Evolutionary conservation across 2,888 invertebrate species (phyloP).

Genomic region (Pandemis corylana): DNA sequence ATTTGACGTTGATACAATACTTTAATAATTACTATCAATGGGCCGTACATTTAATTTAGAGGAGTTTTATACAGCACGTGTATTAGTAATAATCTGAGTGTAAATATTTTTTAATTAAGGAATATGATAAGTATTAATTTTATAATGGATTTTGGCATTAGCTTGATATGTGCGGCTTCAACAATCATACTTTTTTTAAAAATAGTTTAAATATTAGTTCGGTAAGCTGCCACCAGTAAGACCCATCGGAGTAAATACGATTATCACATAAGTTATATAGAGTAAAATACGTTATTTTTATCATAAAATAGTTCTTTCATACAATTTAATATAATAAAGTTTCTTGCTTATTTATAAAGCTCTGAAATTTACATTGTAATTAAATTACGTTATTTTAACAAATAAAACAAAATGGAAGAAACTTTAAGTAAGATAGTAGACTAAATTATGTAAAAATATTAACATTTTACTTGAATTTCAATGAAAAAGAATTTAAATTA

Average conservation of each 20-base stretch:
- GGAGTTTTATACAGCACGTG: conserved; percentile 10
- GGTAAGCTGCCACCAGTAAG: neutral
- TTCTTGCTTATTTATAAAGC: conserved; percentile 36
- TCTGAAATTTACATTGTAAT: conserved; percentile 8
- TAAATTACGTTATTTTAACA: neutral
- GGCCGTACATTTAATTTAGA: conserved; percentile 28
- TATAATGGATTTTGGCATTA: neutral
- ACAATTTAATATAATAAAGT: conserved; percentile 11
- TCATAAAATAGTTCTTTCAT: conserved; percentile 28
- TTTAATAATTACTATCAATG: conserved; percentile 36
- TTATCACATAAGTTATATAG: conserved; percentile 17
- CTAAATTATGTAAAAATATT: no score
- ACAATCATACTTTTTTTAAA: no score
- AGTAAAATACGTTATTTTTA: conserved; percentile 11
- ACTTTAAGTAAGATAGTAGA: neutral
- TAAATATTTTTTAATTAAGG: neutral
- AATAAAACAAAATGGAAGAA: neutral
- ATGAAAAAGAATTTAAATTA: neutral
- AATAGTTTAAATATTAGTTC: no score
- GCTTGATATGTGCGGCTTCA: conserved; percentile 16
- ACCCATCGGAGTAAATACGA: conserved; percentile 21
- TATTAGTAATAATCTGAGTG: conserved; percentile 11
- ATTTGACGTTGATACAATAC: conserved; percentile 46
- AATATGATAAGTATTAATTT: neutral
- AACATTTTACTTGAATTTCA: no score